Evolutionary conservation across 2,888 invertebrate species (phyloP), one percentile per base, ranked within the genome.

Genomic region (Fragum fragum): DNA sequence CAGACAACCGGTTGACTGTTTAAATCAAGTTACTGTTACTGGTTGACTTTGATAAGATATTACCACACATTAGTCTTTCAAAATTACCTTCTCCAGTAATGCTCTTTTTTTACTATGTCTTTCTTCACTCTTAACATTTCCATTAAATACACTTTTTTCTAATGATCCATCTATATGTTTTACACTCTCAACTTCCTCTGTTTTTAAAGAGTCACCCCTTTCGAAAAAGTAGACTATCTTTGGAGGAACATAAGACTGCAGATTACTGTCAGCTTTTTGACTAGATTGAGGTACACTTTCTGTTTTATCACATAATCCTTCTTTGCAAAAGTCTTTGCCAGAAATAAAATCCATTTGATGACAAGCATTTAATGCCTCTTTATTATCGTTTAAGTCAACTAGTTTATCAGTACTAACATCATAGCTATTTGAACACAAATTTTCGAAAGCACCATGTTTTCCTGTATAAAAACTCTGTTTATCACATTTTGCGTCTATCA

Each of bases 141-240:
- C 47, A 47, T n/a, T n/a, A 16, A 47, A 16, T 16, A 39, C 6
- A 39, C n/a, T 47, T 3, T 66, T 36, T 6, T 39, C 66, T 39
- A 39, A 23, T 39, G 18, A 21, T 6, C 1, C 21, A 9, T 18
- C 69, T 11, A 18, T 16, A 2, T 26, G 21, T 55, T 32, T 23
- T 36, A 21, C 36, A 39, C 29, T 63, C 14, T 71, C 61, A 55
- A 69, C 80, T 52, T 76, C 77, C 18, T 83, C 84, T 61, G 88
- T 63, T 9, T 80, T 79, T 26, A 83, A 47, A 32, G 79, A 86
- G 42, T 87, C 82, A 29, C 79, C 84, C 61, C 82, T 85, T 61
- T 90, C 90, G 86, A 90, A 90, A 79, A 90, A 90, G 76, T 89
- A 89, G 16, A 83, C 85, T 23, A 89, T 89, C 69, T 87, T 87